Evolutionary conservation across 2,888 invertebrate genomes (phyloP), one percentile per base, ranked within the genome.

Genomic region (Sinodicranocentrus sp.): DNA sequence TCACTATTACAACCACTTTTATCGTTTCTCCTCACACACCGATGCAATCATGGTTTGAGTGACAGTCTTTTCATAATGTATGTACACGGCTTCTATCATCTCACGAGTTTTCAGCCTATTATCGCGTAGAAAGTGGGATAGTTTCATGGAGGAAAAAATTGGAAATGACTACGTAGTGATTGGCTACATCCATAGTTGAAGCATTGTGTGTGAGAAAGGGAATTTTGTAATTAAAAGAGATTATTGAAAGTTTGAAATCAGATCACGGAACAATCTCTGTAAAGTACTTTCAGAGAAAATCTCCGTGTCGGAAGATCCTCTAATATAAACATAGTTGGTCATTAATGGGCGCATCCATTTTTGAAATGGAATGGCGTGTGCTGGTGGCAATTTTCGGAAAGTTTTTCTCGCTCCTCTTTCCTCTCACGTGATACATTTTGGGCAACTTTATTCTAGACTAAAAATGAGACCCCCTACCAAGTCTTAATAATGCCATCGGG

Each of bases 381-480:
- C 6, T 39, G 39, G n/a, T n/a, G n/a, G 43, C 68, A 52, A 17
- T 25, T 73, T 26, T 43, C 59, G 39, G 13, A 23, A 25, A 13
- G n/a, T 23, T 23, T 76, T 44, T 26, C 57, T 33, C 48, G 54
- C 17, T 54, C 21, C 44, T 1, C 10, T 33, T 3, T 33, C n/a
- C 21, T 39, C 25, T 19, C 21, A 8, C n/a, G n/a, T n/a, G n/a
- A n/a, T n/a, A n/a, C n/a, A n/a, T n/a, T n/a, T n/a, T 33, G 33
- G 52, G 8, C 19, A 59, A 25, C 25, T 25, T 59, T 68, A 67
- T 67, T 57, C 39, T 77, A 39, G 52, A 17, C 25, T 48, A 70
- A 78, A 70, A 70, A 54, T 68, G 61, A 44, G 25, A 57, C 48
- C 70, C 44, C 78, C 70, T 70, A 19, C 63, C 8, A 70, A 71